Evolutionary conservation across 2,888 invertebrate genomes (phyloP), one percentile per base, ranked within the genome.

Genomic region (Coelinius sp.): DNA sequence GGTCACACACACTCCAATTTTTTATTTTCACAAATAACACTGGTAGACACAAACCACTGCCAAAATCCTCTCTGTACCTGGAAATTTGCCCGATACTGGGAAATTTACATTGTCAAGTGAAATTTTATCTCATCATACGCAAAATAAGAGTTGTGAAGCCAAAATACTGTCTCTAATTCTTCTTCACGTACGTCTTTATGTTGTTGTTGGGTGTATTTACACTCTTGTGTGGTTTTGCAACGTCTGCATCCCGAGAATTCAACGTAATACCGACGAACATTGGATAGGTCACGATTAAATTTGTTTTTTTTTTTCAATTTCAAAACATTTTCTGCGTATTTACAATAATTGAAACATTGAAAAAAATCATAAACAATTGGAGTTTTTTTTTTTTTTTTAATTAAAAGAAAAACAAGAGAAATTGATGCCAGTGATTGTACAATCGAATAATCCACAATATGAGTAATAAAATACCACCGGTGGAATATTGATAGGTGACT

Each of bases 241-340:
- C 31, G 27, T 31, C 14, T 56, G 56, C 56, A 56, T 56, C 27
- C 7, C 56, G 56, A 27, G 56, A 31, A 56, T 56, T 31, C 31
- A 27, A 56, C 56, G 56, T 56, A 56, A 56, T 56, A 25, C 56
- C 1, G 27, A 17, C 14, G 14, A 27, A 27, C 31, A 17, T 56
- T 56, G 56, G 56, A 56, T 56, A 31, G 56, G 56, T 56, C 56
- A 31, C 27, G 56, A 27, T 27, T 56, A 52, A 2, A 52, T 24
- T 24, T 52, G 12, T 52, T 24, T 24, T 12, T 27, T 56, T 56
- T 17, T 31, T 31, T 31, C 31, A 49, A 17, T 49, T 49, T 49
- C 20, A 49, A 10, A 4, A 17, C 8, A 8, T 31, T 31, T 6
- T 31, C 8, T 31, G 4, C 31, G 5, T 31, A 8, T 31, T 31